These are phyloP conservation scores for Camponotus pennsylvanicus DNA, from an alignment of 1,140 invertebrate species.

Conservation along the genomic window DNA sequence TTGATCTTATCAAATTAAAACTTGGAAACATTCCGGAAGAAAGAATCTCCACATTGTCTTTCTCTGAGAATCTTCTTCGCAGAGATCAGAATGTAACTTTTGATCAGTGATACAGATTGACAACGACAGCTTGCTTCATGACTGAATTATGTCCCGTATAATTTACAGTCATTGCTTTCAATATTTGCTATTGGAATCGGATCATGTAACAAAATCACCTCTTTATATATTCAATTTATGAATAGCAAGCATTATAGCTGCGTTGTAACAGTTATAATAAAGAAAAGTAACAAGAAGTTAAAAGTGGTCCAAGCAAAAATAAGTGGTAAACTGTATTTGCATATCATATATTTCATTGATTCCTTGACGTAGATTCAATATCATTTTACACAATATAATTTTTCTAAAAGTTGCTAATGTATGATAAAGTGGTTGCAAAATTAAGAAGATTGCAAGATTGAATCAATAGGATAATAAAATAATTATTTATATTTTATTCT, in stretches of 20 bases:
- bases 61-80: background rate
- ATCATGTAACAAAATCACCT: background rate
- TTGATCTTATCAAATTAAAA: background rate
- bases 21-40: conserved; percentile 28
- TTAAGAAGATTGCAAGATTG: conserved; percentile 15
- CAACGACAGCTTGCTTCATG: background rate
- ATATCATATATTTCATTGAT: conserved; percentile 16
- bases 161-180: conserved; percentile 5
- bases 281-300: conserved; percentile 12
- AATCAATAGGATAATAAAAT: conserved; percentile 9
- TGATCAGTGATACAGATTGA: background rate
- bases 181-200: background rate
- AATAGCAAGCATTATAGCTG: background rate
- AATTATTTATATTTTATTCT: conserved; percentile 9
- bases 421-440: background rate
- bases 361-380: background rate
- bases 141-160: background rate
- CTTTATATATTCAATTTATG: conserved; percentile 24
- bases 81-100: background rate
- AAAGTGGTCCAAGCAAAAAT: background rate
- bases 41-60: background rate
- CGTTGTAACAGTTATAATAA: background rate
- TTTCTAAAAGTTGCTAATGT: conserved; percentile 1
- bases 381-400: background rate
- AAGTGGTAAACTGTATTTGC: conserved; percentile 27